phyloP scores from a whole-genome alignment of 1,140 invertebrate genomes.

The Pemphigus obesinymphae region DNA sequence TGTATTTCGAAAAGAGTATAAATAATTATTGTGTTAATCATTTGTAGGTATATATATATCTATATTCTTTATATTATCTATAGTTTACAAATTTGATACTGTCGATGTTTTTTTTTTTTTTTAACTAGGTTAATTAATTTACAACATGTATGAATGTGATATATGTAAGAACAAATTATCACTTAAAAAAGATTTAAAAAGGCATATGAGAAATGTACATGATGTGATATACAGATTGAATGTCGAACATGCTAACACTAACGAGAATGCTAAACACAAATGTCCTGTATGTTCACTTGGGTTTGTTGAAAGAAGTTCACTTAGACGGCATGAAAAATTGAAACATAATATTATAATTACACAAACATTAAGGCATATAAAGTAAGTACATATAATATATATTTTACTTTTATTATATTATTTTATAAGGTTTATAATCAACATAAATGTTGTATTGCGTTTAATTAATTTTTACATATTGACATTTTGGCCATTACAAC shows the following conservation, averaged over 20 bases:
- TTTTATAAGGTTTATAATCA: neutral
- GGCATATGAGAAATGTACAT: neutral
- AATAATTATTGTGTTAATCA: too few relatives aligned
- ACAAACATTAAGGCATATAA: neutral
- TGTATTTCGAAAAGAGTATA: too few relatives aligned
- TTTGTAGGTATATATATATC: too few relatives aligned
- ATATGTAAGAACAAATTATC: neutral
- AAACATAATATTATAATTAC: neutral
- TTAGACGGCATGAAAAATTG: neutral
- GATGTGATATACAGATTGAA: neutral
- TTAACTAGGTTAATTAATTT: neutral
- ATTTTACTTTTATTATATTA: neutral
- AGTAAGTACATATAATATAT: neutral
- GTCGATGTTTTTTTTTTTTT: neutral
- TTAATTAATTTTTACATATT: neutral
- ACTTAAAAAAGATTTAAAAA: neutral
- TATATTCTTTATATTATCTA: too few relatives aligned
- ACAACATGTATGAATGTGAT: neutral
- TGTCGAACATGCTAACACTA: neutral
- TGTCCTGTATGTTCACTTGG: neutral
- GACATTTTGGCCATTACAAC: too few relatives aligned
- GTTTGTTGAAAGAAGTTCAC: conserved; percentile 10
- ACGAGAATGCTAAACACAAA: neutral
- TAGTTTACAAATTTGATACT: too few relatives aligned
- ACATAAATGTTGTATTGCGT: neutral